Evolutionary conservation across 2,113 vertebrate genomes (phyloP), one percentile per base, ranked within the genome.

Genomic region (Oreochromis niloticus): DNA sequence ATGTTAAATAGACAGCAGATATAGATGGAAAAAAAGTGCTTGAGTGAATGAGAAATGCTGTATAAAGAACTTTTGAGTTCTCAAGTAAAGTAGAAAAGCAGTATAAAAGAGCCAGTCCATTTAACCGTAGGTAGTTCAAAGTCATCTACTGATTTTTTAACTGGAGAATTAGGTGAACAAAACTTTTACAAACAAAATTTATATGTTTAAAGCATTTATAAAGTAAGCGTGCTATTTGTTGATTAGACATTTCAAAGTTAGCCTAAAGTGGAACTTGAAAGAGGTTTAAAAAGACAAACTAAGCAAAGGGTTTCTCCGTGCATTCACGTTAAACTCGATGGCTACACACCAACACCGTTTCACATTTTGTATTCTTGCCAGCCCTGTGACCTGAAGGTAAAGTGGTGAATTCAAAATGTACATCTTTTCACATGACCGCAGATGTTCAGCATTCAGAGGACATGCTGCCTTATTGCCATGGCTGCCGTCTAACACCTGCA

Each of bases 401-500:
- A 85, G 85, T 81, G 19, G 87, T 81, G 86, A 93, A 91, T 87
- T 87, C 86, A 78, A n/a, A 92, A 88, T 81, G 66, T 61, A 78
- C 81, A 82, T 82, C 78, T 87, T 48, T 66, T 75, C 85, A 83
- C 89, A 24, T 85, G 90, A 79, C 87, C 82, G 90, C 36, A 85
- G 78, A 85, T 81, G 82, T 78, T 89, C 84, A 81, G 80, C 80
- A 79, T 87, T 90, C 89, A 80, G 83, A 66, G 81, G 75, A 85
- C 56, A 16, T 0, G 34, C 55, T 68, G 86, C 80, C 59, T 68
- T 59, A 4, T 66, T 12, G 9, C 48, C 19, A 4, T 7, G 80
- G 88, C 85, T 41, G 82, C 78, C 54, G 9, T 93, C 84, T 78
- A 92, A 83, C 87, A 89, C 92, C 94, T 93, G 89, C 89, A 86